phyloP scores from a whole-genome alignment of 92 coral and sea anemone genomes.

The Parazoanthus swiftii region DNA sequence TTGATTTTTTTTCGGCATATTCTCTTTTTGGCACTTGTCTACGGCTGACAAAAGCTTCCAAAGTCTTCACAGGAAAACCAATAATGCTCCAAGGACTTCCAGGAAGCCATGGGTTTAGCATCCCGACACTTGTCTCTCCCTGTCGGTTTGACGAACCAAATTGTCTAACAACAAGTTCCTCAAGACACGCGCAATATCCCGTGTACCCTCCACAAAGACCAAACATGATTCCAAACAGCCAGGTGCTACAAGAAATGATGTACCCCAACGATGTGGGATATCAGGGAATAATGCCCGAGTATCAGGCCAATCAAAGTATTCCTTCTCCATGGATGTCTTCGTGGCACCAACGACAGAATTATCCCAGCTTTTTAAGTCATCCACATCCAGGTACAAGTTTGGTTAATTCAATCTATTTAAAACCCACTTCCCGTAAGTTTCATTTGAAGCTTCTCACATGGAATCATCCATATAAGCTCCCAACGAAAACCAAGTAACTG shows the following conservation, averaged over 20 bases:
- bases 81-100: slow-evolving; percentile 73
- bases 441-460: not conserved
- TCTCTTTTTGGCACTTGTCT: not conserved
- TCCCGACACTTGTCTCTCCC: slow-evolving; percentile 81
- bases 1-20: slow-evolving; percentile 1
- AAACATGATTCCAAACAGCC: slow-evolving; percentile 69
- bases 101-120: slow-evolving; percentile 72
- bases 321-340: slow-evolving; percentile 67
- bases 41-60: not conserved
- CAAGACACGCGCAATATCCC: slow-evolving; percentile 66
- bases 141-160: slow-evolving; percentile 76
- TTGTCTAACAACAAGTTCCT: slow-evolving; percentile 64
- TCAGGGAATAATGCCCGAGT: slow-evolving; percentile 75
- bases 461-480: slow-evolving; percentile 10
- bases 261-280: slow-evolving; percentile 75
- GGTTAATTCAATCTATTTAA: not conserved
- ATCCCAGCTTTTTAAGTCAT: slow-evolving; percentile 70
- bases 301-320: slow-evolving; percentile 61
- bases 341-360: slow-evolving; percentile 74
- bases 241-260: slow-evolving; percentile 81
- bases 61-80: not conserved
- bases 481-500: slow-evolving; percentile 17
- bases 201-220: slow-evolving; percentile 66
- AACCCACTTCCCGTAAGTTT: not conserved
- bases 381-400: slow-evolving; percentile 72